Percentiles rank a stretch among this genome's conserved stretches.
These are phyloP conservation scores for Epinotia bilunana DNA, from an alignment of 2,888 invertebrate species.

Conservation along the genomic window DNA sequence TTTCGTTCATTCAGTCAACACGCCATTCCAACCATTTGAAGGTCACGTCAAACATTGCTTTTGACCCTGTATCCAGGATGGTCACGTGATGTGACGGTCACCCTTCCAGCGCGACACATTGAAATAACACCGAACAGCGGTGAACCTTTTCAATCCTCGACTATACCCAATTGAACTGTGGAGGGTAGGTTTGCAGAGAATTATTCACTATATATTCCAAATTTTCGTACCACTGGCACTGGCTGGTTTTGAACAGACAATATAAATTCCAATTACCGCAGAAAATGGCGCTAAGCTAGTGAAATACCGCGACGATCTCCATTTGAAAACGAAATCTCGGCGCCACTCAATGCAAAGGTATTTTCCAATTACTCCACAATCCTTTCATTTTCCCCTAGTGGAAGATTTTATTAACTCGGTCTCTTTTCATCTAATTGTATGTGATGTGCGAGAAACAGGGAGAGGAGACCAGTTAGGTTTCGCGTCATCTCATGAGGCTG, in stretches of 20 bases:
- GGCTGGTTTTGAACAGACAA: slow-evolving; percentile 47
- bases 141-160: background rate
- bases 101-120: background rate
- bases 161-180: background rate
- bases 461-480: slow-evolving; percentile 61
- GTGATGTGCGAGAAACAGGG: slow-evolving; percentile 55
- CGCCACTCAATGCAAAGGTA: slow-evolving; percentile 79
- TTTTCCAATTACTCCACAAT: slow-evolving; percentile 83
- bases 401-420: slow-evolving; percentile 73
- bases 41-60: no score
- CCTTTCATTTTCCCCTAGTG: slow-evolving; percentile 78
- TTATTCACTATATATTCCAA: slow-evolving; percentile 14
- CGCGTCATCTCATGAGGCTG: slow-evolving; percentile 69
- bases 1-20: no score
- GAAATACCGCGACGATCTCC: slow-evolving; percentile 70
- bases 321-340: slow-evolving; percentile 70
- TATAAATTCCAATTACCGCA: slow-evolving; percentile 71
- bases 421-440: slow-evolving; percentile 59
- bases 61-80: no score
- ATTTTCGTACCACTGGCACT: slow-evolving; percentile 19
- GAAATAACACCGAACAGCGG: background rate
- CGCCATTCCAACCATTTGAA: no score
- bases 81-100: no score
- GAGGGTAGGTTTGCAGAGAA: background rate
- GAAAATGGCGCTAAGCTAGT: slow-evolving; percentile 64